phyloP scores from a whole-genome alignment of 2,113 vertebrate species.

The Neodontobutis hainanensis region DNA sequence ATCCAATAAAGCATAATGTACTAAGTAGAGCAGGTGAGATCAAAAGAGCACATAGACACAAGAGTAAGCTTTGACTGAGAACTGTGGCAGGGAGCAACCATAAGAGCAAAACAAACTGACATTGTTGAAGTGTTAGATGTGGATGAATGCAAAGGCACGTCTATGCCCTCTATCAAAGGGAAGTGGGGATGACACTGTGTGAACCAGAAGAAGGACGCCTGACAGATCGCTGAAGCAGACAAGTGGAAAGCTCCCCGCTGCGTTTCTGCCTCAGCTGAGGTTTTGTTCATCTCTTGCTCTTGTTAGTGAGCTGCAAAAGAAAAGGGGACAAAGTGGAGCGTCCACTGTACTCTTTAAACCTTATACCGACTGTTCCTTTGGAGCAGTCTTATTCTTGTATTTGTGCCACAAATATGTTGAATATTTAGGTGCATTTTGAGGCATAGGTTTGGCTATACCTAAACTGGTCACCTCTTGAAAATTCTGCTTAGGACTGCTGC shows the following conservation, averaged over 20 bases:
- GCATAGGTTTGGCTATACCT: not conserved
- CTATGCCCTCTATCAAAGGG: constrained; percentile 19
- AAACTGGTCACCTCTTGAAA: constrained; percentile 37
- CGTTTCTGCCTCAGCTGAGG: constrained; percentile 49
- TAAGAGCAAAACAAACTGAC: constrained; percentile 31
- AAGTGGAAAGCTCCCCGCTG: constrained; percentile 53
- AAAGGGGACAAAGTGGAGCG: constrained; percentile 37
- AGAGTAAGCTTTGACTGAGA: too few species aligned
- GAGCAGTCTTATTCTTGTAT: not conserved
- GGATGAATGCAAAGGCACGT: not conserved
- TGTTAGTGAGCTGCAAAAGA: constrained; percentile 33
- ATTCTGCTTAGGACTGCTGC: constrained; percentile 48
- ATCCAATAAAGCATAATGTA: too few species aligned
- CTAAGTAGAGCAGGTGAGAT: too few species aligned
- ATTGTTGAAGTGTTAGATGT: constrained; percentile 15
- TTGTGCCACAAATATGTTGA: too few species aligned
- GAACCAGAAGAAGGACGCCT: constrained; percentile 19
- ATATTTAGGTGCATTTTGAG: not conserved
- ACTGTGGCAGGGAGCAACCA: constrained; percentile 12
- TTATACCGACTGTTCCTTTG: not conserved
- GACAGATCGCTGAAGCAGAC: constrained; percentile 49
- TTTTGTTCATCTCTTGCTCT: constrained; percentile 49
- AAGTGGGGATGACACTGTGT: constrained; percentile 8
- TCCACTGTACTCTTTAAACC: constrained; percentile 10
- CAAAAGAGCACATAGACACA: constrained; percentile 10